Percentiles rank a stretch among this genome's conserved stretches.
Conservation (phyloP, 1,140 invertebrate genomes). For the Habropoda laboriosa region DNA sequence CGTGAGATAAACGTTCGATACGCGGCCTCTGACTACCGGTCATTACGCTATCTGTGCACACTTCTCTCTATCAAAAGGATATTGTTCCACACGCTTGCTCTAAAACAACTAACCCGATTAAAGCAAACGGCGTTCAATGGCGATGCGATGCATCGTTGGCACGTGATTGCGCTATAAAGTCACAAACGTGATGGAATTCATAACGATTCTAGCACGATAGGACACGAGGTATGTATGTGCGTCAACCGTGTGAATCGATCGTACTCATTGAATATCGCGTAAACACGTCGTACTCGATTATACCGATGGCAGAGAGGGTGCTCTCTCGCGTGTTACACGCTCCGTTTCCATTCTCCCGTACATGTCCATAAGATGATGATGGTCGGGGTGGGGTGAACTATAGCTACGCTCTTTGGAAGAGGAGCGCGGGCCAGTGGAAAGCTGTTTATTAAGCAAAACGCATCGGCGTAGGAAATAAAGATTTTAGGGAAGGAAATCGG, state of each 20-base stretch:
- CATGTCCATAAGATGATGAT: background rate
- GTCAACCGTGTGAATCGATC: background rate
- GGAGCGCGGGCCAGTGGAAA: background rate
- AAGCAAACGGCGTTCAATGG: too few species aligned
- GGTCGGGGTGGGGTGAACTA: too few species aligned
- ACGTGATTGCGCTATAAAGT: background rate
- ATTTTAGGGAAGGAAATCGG: conserved; percentile 50
- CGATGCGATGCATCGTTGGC: background rate
- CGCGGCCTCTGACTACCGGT: too few species aligned
- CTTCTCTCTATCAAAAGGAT: background rate
- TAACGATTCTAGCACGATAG: background rate
- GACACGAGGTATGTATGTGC: background rate
- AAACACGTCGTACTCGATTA: background rate
- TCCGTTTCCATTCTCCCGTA: background rate
- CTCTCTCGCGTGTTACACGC: background rate
- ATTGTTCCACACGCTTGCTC: background rate
- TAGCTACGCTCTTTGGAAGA: background rate
- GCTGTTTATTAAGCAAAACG: background rate
- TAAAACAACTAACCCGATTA: background rate
- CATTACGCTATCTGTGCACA: background rate
- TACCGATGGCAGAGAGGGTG: background rate
- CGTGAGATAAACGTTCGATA: background rate
- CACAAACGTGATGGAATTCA: background rate
- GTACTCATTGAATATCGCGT: background rate
- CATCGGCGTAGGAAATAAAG: background rate